Evolutionary conservation across 1,140 invertebrate genomes (phyloP).

Genomic region (Carcinoscorpius rotundicauda): DNA sequence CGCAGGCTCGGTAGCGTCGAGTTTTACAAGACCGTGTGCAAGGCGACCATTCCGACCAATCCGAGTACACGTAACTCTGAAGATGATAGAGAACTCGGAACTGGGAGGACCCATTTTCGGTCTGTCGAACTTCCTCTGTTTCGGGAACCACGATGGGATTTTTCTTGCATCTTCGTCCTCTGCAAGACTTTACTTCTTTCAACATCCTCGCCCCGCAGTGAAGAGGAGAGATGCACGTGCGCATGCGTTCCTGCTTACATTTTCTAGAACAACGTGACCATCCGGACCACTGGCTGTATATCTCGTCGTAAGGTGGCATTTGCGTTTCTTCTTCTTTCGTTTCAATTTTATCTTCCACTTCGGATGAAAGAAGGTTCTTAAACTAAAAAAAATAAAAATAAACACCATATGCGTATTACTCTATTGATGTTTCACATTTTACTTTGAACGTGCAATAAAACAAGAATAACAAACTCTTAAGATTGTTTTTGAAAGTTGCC

Average conservation of each 20-base stretch:
- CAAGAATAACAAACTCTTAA: too few relatives aligned
- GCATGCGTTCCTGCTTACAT: conserved; percentile 41
- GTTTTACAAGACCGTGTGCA: conserved; percentile 47
- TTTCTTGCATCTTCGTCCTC: conserved; percentile 12
- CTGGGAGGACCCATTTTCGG: conserved; percentile 11
- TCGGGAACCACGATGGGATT: neutral
- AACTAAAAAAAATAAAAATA: too few relatives aligned
- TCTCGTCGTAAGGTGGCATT: too few relatives aligned
- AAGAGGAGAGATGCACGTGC: conserved; percentile 38
- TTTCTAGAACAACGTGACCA: conserved; percentile 43
- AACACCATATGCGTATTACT: too few relatives aligned
- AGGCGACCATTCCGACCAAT: conserved; percentile 48
- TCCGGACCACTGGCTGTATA: conserved; percentile 32
- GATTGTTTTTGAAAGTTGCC: too few relatives aligned
- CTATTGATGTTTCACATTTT: too few relatives aligned
- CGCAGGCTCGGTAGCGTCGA: conserved; percentile 53
- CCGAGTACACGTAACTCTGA: conserved; percentile 38
- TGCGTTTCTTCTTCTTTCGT: too few relatives aligned
- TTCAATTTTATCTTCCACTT: too few relatives aligned
- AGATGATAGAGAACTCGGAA: conserved; percentile 30
- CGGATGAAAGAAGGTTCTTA: too few relatives aligned
- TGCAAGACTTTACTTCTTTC: conserved; percentile 28
- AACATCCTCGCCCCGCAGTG: conserved; percentile 40
- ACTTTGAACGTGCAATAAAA: too few relatives aligned
- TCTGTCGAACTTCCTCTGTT: conserved; percentile 20